Evolutionary conservation across 1,140 invertebrate genomes (phyloP), one percentile per base, ranked within the genome.

Genomic region (Elysia chlorotica): DNA sequence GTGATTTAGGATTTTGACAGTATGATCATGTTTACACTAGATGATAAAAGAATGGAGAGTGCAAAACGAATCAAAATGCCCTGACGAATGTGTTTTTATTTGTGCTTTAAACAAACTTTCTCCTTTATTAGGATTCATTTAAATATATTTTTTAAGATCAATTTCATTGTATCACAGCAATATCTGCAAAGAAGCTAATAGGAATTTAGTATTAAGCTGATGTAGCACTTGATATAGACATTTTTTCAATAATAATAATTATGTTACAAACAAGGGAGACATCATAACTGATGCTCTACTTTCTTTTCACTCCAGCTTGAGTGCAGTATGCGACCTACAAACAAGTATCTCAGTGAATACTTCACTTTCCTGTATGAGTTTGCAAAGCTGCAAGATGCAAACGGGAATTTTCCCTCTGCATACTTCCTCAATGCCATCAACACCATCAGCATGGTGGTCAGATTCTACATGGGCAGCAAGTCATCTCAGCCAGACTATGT

Each of bases 351-450:
- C 54, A 94, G 94, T 2, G 96, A 97, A 83, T 97, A 96, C 83
- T 97, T 97, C 86, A 92, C 92, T 19, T 92, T 97, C 81, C 87
- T 98, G 65, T 93, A 95, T 80, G 96, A 97, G 85, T 97, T 97
- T 86, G 94, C 95, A 77, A 94, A 96, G 85, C 95, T 97, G 93
- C 94, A 96, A 77, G 96, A 98, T 83, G 93, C 93, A 30, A 90
- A 93, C 80, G 31, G 57, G 31, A 54, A 71, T n/a, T 71, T 71
- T 33, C 69, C 69, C 3, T 62, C 69, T 2, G 71, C 71, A 6
- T 56, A 41, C 19, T 97, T 97, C 86, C 88, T 98, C 73, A 90
- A 97, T 65, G 90, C 93, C 37, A 92, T 95, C 33, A 93, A 95
- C 77, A 92, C 95, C 21, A 96, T 97, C 41, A 93, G 93, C 25